Conservation (phyloP, 2,113 vertebrate genomes). For the Elgaria multicarinata region DNA sequence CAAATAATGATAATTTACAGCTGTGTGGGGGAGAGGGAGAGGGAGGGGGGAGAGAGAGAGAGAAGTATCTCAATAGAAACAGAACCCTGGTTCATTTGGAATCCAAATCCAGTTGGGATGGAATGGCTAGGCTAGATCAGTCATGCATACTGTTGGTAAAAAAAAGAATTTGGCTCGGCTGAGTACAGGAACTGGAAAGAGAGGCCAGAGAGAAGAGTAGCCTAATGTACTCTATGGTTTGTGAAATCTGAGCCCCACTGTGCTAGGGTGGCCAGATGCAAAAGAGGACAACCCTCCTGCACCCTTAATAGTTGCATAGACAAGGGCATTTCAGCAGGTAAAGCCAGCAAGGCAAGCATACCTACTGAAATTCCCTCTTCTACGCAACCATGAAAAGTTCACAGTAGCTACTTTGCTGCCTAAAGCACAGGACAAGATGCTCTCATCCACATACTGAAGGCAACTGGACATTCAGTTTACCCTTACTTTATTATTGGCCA, state of each 20-base stretch:
- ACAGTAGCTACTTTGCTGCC: background rate
- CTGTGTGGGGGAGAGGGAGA: background rate
- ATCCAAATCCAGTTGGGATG: background rate
- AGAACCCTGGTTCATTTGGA: background rate
- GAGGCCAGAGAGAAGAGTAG: background rate
- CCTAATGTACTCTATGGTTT: background rate
- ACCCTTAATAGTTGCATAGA: background rate
- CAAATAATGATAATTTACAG: background rate
- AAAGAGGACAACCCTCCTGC: background rate
- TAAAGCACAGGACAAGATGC: background rate
- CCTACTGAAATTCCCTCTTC: background rate
- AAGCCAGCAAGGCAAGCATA: background rate
- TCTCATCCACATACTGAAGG: background rate
- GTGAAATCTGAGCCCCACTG: background rate
- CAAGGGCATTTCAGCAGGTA: background rate
- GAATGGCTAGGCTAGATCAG: background rate
- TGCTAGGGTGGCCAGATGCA: background rate
- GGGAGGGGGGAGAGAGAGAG: too few species aligned
- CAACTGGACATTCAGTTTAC: background rate
- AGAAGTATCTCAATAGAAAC: background rate
- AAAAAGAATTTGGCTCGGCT: background rate
- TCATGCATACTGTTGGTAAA: background rate
- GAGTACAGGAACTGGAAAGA: background rate
- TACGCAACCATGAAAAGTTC: background rate
- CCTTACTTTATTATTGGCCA: too few species aligned